A percentile compares a stretch with the other conserved stretches of the same genome.
phyloP scores from a whole-genome alignment of 2,113 vertebrate genomes.

The Cathartes aura region DNA sequence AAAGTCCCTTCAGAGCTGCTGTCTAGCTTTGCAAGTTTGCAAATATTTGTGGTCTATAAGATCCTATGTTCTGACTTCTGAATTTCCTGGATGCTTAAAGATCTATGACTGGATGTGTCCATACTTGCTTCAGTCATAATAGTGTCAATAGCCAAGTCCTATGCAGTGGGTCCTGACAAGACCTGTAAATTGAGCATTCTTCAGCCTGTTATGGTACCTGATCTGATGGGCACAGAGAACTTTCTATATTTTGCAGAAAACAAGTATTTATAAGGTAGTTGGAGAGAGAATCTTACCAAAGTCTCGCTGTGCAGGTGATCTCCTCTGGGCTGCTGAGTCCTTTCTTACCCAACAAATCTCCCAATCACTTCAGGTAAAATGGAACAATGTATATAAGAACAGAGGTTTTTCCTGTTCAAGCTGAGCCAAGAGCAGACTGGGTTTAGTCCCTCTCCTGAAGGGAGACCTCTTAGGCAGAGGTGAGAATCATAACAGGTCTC shows the following conservation, averaged over 20 bases:
- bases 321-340: background rate
- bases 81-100: background rate
- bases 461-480: background rate
- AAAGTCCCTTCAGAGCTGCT: background rate
- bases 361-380: background rate
- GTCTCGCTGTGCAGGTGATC: background rate
- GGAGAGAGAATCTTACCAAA: background rate
- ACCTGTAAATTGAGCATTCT: background rate
- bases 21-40: background rate
- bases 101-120: background rate
- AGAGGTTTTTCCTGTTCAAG: background rate
- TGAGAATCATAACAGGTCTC: background rate
- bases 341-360: background rate
- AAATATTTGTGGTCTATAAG: background rate
- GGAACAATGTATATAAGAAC: fast-evolving
- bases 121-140: background rate
- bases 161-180: background rate
- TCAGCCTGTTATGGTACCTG: background rate
- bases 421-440: background rate
- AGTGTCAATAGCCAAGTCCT: background rate
- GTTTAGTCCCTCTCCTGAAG: background rate
- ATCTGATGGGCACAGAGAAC: background rate
- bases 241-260: background rate
- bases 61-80: background rate
- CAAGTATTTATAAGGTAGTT: background rate